Percentiles rank a stretch among this genome's conserved stretches.
These are phyloP conservation scores for Barbus barbus DNA, from an alignment of 2,113 vertebrate species.

Conservation along the genomic window DNA sequence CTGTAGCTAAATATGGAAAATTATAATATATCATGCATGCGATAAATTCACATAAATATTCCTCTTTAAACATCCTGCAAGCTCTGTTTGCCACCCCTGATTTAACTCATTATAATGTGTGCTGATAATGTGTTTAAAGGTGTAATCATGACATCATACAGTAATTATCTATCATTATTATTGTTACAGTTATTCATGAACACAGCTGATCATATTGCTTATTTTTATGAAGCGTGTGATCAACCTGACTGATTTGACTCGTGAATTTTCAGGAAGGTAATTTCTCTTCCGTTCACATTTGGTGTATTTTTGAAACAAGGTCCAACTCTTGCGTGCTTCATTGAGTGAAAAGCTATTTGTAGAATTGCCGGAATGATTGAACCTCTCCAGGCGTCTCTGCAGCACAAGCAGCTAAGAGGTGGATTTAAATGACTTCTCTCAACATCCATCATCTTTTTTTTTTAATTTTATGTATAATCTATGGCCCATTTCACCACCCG, in stretches of 20 bases:
- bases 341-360: conserved; percentile 58
- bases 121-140: not conserved
- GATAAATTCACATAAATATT: not conserved
- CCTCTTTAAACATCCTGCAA: not conserved
- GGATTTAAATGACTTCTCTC: conserved; percentile 54
- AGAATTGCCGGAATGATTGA: conserved; percentile 57
- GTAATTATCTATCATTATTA: not conserved
- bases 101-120: not conserved
- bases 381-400: conserved; percentile 45
- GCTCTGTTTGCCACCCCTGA: not conserved
- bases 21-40: not conserved
- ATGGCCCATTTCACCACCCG: conserved; percentile 51
- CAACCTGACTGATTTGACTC: not conserved
- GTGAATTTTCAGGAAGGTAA: not conserved
- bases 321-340: conserved; percentile 40
- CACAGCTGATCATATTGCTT: not conserved
- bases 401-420: conserved; percentile 46
- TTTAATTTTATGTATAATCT: conserved; percentile 55
- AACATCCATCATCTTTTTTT: conserved; percentile 52
- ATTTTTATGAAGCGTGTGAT: not conserved
- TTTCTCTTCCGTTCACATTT: conserved; percentile 28
- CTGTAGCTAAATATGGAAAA: not conserved
- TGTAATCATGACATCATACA: not conserved
- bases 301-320: conserved; percentile 55
- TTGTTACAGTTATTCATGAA: not conserved